A percentile compares a stretch with the other conserved stretches of the same genome.
Evolutionary conservation across 2,113 vertebrate species (phyloP).

Genomic region (Sander lucioperca): DNA sequence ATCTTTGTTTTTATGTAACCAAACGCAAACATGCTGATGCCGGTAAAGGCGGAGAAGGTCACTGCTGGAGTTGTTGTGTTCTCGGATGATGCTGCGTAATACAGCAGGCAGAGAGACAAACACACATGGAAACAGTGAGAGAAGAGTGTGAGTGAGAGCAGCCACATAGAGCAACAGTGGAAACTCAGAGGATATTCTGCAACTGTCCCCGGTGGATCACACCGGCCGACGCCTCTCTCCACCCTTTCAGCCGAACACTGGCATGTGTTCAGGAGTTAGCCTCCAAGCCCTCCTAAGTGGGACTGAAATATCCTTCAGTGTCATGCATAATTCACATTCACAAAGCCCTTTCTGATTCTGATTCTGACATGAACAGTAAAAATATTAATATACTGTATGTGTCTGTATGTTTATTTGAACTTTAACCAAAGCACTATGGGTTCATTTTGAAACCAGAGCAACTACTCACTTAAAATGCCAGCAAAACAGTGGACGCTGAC

Average conservation of each 20-base stretch:
- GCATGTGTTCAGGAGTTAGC: constrained; percentile 38
- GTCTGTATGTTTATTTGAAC: constrained; percentile 29
- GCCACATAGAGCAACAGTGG: constrained; percentile 1
- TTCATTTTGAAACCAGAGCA: neutral
- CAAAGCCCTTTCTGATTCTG: too few relatives aligned
- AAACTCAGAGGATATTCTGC: constrained; percentile 9
- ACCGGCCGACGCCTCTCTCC: neutral
- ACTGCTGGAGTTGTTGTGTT: neutral
- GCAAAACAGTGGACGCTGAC: neutral
- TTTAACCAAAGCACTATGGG: neutral
- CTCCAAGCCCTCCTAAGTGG: constrained; percentile 41
- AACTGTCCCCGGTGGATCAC: constrained; percentile 16
- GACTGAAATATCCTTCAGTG: constrained; percentile 54
- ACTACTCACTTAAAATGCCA: neutral
- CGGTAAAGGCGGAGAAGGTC: constrained; percentile 22
- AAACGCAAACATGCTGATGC: constrained; percentile 37
- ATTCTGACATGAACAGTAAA: constrained; percentile 44
- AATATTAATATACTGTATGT: constrained; percentile 17
- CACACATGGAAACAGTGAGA: constrained; percentile 21
- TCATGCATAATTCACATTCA: constrained; percentile 67
- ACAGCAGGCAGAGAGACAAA: constrained; percentile 15
- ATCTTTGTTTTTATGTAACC: constrained; percentile 28
- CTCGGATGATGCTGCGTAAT: constrained; percentile 1
- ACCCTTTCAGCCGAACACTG: constrained; percentile 39
- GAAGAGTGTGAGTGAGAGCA: constrained; percentile 7